These are phyloP conservation scores for Mus spretus DNA, from an alignment of 2,797 vertebrate genomes.

Conservation along the genomic window DNA sequence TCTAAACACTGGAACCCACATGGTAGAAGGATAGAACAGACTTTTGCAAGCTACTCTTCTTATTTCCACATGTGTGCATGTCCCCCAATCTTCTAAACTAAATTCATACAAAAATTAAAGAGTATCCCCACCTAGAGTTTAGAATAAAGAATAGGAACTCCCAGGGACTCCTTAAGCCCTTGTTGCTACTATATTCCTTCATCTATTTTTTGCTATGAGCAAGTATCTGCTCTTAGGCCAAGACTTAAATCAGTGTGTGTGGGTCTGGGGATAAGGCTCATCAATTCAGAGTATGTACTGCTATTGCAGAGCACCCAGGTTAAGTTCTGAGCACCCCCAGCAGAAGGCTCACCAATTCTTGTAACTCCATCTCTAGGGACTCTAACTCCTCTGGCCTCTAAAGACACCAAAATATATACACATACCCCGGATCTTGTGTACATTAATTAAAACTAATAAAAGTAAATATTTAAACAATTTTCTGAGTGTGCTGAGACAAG, in stretches of 20 bases:
- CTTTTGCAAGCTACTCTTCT: too few species aligned
- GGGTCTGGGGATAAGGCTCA: not conserved
- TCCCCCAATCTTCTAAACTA: not conserved
- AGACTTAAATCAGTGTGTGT: not conserved
- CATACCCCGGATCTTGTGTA: not conserved
- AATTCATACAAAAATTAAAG: not conserved
- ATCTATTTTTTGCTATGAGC: not conserved
- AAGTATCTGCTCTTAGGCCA: not conserved
- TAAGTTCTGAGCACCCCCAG: not conserved
- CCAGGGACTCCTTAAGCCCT: not conserved
- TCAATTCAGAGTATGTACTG: not conserved
- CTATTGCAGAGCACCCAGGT: not conserved
- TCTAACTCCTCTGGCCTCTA: not conserved
- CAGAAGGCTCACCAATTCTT: not conserved
- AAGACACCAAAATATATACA: not conserved
- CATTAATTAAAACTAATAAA: not conserved
- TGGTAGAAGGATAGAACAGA: not conserved
- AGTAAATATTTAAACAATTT: not conserved
- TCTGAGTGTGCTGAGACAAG: not conserved
- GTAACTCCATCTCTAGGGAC: not conserved
- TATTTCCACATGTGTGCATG: not conserved
- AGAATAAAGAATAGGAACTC: not conserved
- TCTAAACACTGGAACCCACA: not conserved
- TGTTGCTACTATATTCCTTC: not conserved
- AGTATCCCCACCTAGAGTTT: not conserved